A percentile compares a stretch with the other conserved stretches of the same genome.
Evolutionary conservation across 1,140 invertebrate genomes (phyloP).

Genomic region (Ceratosolen fusciceps): DNA sequence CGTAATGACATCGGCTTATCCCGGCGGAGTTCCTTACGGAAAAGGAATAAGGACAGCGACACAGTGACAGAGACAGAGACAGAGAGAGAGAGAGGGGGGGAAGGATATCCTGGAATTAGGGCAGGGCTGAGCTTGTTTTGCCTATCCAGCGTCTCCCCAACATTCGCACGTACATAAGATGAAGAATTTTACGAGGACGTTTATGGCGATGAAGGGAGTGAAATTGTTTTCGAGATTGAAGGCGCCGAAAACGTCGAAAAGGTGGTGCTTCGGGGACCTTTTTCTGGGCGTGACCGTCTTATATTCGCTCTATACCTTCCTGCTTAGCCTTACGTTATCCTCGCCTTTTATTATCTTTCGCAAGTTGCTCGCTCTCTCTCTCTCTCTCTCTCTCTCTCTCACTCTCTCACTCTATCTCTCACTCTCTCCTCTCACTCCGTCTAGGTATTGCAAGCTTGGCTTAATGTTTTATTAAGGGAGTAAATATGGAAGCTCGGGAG

Average conservation of each 20-base stretch:
- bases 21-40: no score
- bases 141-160: neutral
- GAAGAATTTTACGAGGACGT: conserved; percentile 1
- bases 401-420: no score
- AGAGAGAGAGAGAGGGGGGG: no score
- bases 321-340: no score
- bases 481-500: no score
- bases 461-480: no score
- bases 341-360: no score
- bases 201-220: neutral
- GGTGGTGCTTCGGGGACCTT: neutral
- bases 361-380: no score
- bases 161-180: neutral
- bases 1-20: conserved; percentile 22
- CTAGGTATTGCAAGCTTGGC: no score
- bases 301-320: neutral
- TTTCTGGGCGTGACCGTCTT: neutral
- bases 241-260: neutral
- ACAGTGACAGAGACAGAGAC: neutral
- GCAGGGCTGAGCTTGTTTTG: neutral
- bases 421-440: no score
- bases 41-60: no score
- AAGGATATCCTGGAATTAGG: conserved; percentile 1
- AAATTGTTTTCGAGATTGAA: neutral
- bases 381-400: no score